Evolutionary conservation across 1,140 invertebrate species (phyloP), one percentile per base, ranked within the genome.

Genomic region (Thaumatotibia leucotreta): DNA sequence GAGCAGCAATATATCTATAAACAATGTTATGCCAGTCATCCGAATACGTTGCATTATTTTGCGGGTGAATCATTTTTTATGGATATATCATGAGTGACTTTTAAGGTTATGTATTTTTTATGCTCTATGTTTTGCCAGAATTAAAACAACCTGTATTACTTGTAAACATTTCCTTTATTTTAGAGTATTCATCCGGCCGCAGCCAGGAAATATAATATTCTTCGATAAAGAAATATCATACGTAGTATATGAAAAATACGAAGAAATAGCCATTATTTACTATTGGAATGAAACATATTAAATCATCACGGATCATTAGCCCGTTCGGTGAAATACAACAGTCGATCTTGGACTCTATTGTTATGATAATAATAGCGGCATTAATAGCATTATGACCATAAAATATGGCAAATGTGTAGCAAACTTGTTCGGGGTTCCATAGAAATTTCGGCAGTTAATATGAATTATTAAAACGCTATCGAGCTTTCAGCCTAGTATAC

Each of bases 231-330:
- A 52, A 0, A 52, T 10, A 50, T 62, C n/a, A n/a, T n/a, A n/a
- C n/a, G n/a, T n/a, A 35, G 61, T 33, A 23, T 23, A 11, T 17
- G 61, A 39, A 63, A 62, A 33, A 31, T 63, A 14, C 2, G 31
- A 63, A 35, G 33, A 35, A 39, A 63, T 23, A 23, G 31, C 61
- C 32, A 20, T 33, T 32, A n/a, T n/a, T n/a, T n/a, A 63, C 11
- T 63, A 22, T 22, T 24, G 61, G 20, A 63, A 63, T 35, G 17
- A 63, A 35, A 63, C 61, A 31, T 63, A 35, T 58, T 58, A 58
- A 24, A 58, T 58, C 52, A 58, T 24, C 24, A 58, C 52, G 52
- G 52, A 24, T 58, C 52, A 58, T 58, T 58, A 58, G 52, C 14
- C 52, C 23, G 29, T 24, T 58, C 52, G 52, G 27, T 29, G 52